Percentiles rank a stretch among this genome's conserved stretches.
These are phyloP conservation scores for Columba janthina DNA, from an alignment of 2,113 vertebrate genomes.

Conservation along the genomic window DNA sequence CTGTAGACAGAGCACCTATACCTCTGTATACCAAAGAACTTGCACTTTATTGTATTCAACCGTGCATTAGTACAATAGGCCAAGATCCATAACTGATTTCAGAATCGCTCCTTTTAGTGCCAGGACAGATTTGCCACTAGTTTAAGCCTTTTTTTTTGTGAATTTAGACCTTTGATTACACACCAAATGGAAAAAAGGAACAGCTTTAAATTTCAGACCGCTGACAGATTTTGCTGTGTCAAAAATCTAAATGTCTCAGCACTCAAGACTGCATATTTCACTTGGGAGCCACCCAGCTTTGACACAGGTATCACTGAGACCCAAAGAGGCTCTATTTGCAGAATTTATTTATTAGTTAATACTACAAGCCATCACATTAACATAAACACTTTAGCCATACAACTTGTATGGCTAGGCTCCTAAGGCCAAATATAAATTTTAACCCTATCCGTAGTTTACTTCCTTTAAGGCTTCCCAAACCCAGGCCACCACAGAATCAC, in stretches of 20 bases:
- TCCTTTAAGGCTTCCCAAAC: neutral
- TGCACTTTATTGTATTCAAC: neutral
- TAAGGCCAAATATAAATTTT: neutral
- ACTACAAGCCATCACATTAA: neutral
- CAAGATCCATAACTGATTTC: neutral
- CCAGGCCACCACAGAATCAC: neutral
- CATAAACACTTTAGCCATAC: accelerated
- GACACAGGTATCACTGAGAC: neutral
- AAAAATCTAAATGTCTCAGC: neutral
- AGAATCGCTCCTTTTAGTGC: neutral
- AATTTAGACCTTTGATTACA: neutral
- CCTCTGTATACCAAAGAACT: neutral
- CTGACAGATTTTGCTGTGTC: neutral
- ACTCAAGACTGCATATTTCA: neutral
- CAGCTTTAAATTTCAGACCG: neutral
- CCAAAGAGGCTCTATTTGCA: accelerated
- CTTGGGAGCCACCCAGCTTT: neutral
- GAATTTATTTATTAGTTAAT: neutral
- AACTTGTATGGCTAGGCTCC: accelerated
- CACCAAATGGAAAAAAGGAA: neutral
- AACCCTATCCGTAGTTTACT: accelerated
- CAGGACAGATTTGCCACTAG: neutral
- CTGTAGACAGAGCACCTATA: neutral
- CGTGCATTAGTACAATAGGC: neutral
- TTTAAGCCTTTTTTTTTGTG: neutral